Base-by-base conservation (phyloP, 2,113 vertebrate species). In the Percopsis transmontana region DNA sequence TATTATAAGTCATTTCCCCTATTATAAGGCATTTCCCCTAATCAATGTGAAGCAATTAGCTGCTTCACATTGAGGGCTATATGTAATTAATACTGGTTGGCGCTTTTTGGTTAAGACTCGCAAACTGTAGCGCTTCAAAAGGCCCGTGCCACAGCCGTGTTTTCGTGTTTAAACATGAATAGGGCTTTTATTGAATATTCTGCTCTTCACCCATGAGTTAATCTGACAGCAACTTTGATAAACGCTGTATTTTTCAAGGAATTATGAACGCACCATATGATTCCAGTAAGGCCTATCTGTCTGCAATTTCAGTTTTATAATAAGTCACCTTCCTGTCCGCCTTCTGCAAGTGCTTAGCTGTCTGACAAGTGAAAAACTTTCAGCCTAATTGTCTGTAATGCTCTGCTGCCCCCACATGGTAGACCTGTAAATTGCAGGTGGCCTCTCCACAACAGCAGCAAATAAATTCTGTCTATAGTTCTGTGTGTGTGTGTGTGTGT, bases 391-490 rank as follows among this genome's bases (percentile, higher is more conserved):
- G 13, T 85, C 21, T 44, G 16, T 68, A 81, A 33, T 57, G 56
- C 81, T 89, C 62, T 91, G 61, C 90, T 90, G 85, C 88, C 91
- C 82, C 72, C 89, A 24, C 52, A 38, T 86, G 90, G 58, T 66
- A 24, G 8, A 13, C 60, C 16, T 66, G 42, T 41, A 74, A 45
- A 77, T 48, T 70, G 60, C 56, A 59, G 4, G 48, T 68, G 9
- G 70, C 4, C n/a, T 53, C 18, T 13, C 42, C 12, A 16, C 20
- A 33, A 27, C 21, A 62, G 24, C 16, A 63, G n/a, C 40, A 23
- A 13, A 27, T 50, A 41, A 20, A 24, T 40, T 52, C 14, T 4
- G 7, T 48, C 10, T 24, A 9, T 27, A 27, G 16, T 20, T 61
- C 16, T 54, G 44, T 65, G 8, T 33, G 14, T 62, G 44, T 33